Percentiles rank a stretch among this genome's conserved stretches.
Conservation (phyloP, 2,888 invertebrate species). For the Drosophila glabriapex region DNA sequence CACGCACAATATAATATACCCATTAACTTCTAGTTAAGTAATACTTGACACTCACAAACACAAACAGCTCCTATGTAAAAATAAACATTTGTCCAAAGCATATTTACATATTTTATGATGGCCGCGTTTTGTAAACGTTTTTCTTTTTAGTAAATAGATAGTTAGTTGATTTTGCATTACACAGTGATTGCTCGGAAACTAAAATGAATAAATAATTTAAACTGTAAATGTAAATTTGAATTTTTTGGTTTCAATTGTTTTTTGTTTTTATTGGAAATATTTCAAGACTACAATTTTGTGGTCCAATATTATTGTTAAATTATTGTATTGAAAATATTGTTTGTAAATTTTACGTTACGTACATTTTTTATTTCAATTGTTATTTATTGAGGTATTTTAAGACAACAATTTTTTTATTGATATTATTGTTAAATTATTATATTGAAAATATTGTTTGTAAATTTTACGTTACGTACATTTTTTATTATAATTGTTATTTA, state of each 20-base stretch:
- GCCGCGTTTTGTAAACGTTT: conserved; percentile 38
- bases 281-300: neutral
- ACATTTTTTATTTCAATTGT: neutral
- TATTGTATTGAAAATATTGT: neutral
- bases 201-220: neutral
- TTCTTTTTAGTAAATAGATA: conserved; percentile 22
- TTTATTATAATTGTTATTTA: neutral
- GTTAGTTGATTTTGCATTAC: conserved; percentile 16
- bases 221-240: neutral
- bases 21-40: conserved; percentile 35
- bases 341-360: neutral
- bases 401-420: neutral
- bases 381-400: neutral
- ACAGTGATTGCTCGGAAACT: neutral
- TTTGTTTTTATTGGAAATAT: neutral
- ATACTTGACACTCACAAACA: conserved; percentile 21
- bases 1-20: conserved; percentile 16
- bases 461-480: neutral
- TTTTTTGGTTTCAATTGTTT: neutral
- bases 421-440: too few species aligned
- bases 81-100: conserved; percentile 33
- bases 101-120: conserved; percentile 40
- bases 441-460: neutral
- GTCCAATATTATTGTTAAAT: neutral
- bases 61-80: conserved; percentile 3